Percentiles rank a stretch among this genome's conserved stretches.
Evolutionary conservation across 2,888 invertebrate species (phyloP).

Genomic region (Mechanitis mazaeus): DNA sequence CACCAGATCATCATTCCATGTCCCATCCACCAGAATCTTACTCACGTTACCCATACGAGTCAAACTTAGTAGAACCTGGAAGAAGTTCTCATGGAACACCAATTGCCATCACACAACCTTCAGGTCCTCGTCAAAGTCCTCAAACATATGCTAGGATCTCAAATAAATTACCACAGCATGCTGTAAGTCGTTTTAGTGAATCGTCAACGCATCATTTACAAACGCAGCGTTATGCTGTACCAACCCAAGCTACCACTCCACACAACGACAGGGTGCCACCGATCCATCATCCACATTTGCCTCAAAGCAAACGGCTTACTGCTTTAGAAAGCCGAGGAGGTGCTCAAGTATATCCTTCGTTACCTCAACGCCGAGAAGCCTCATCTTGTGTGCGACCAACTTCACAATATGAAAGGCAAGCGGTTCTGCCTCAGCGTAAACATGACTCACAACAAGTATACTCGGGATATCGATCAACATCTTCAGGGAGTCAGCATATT

Average conservation of each 20-base stretch:
- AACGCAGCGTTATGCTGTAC: slow-evolving; percentile 54
- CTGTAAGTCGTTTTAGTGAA: slow-evolving; percentile 55
- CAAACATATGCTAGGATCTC: slow-evolving; percentile 62
- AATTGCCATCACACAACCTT: slow-evolving; percentile 57
- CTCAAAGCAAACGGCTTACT: slow-evolving; percentile 47
- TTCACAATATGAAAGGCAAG: slow-evolving; percentile 61
- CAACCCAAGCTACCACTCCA: slow-evolving; percentile 58
- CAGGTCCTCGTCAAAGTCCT: slow-evolving; percentile 61
- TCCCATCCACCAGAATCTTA: slow-evolving; percentile 62
- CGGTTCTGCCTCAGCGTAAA: slow-evolving; percentile 55
- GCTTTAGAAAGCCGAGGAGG: slow-evolving; percentile 49
- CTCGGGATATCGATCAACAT: slow-evolving; percentile 60
- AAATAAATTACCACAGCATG: slow-evolving; percentile 58
- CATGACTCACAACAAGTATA: slow-evolving; percentile 68
- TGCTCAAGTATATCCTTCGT: slow-evolving; percentile 48
- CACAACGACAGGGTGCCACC: slow-evolving; percentile 70
- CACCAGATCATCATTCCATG: slow-evolving; percentile 60
- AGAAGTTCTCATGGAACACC: slow-evolving; percentile 50
- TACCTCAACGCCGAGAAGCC: slow-evolving; percentile 56
- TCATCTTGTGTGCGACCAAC: slow-evolving; percentile 51
- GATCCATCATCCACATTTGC: slow-evolving; percentile 60
- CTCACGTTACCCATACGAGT: slow-evolving; percentile 58
- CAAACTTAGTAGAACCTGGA: slow-evolving; percentile 46
- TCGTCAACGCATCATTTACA: slow-evolving; percentile 53
- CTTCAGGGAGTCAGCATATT: slow-evolving; percentile 46